phyloP scores from a whole-genome alignment of 2,888 invertebrate species.

The Lacanobia wlatinum region DNA sequence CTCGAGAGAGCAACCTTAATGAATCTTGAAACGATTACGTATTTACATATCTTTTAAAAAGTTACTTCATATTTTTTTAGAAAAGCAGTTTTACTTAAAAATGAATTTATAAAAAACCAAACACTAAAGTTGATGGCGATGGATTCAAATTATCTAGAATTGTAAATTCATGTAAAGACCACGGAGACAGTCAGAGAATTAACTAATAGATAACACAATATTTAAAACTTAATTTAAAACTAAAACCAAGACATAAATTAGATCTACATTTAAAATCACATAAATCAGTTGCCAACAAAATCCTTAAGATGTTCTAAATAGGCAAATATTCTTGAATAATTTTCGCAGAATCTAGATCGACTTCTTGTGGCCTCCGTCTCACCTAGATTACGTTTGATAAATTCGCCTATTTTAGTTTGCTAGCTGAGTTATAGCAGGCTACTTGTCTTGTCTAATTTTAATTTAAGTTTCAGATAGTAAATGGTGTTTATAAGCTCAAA shows the following conservation, averaged over 20 bases:
- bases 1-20: too few relatives aligned
- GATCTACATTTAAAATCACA: slow-evolving; percentile 4
- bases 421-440: slow-evolving; percentile 1
- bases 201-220: too few relatives aligned
- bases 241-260: neutral
- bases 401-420: slow-evolving; percentile 19
- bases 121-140: too few relatives aligned
- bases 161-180: too few relatives aligned
- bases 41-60: too few relatives aligned
- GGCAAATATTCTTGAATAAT: slow-evolving; percentile 1
- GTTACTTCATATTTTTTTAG: too few relatives aligned
- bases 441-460: slow-evolving; percentile 14
- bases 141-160: too few relatives aligned
- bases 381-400: slow-evolving; percentile 25
- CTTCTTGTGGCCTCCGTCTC: slow-evolving; percentile 11
- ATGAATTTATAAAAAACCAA: too few relatives aligned
- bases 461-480: slow-evolving; percentile 11
- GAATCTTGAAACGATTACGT: too few relatives aligned
- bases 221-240: neutral
- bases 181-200: too few relatives aligned
- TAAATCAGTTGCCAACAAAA: slow-evolving; percentile 7
- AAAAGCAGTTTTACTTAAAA: too few relatives aligned
- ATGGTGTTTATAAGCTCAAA: neutral
- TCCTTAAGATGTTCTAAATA: neutral
- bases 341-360: slow-evolving; percentile 7